Evolutionary conservation across 2,797 vertebrate genomes (phyloP).

Genomic region (Vultur gryphus): DNA sequence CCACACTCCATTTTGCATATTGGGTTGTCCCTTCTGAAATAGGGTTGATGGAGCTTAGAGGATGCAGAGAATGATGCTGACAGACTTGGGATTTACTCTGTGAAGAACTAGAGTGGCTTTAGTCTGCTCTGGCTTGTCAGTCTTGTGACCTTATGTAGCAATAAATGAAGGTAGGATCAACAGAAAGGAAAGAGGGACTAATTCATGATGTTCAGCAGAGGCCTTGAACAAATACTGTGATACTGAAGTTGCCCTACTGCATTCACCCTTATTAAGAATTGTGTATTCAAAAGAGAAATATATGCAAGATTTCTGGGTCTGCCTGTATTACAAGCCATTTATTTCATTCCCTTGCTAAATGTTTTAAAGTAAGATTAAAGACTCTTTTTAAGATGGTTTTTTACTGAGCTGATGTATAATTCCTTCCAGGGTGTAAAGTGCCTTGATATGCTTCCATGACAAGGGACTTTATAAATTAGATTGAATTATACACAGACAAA

Average conservation of each 20-base stretch:
- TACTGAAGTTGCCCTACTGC: background rate
- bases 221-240: background rate
- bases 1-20: background rate
- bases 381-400: background rate
- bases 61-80: background rate
- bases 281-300: constrained; percentile 22
- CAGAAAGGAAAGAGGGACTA: background rate
- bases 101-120: background rate
- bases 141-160: background rate
- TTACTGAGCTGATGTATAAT: constrained; percentile 8
- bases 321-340: background rate
- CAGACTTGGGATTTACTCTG: background rate
- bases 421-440: background rate
- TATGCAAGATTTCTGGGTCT: background rate
- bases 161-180: background rate
- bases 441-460: constrained; percentile 1
- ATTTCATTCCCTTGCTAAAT: constrained; percentile 35
- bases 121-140: background rate
- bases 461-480: constrained; percentile 22
- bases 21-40: background rate
- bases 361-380: constrained; percentile 49
- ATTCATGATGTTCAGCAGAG: background rate
- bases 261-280: background rate
- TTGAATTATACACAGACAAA: background rate
- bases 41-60: background rate